These are phyloP conservation scores for Carcinoscorpius rotundicauda DNA, from an alignment of 1,140 invertebrate genomes.

Conservation along the genomic window DNA sequence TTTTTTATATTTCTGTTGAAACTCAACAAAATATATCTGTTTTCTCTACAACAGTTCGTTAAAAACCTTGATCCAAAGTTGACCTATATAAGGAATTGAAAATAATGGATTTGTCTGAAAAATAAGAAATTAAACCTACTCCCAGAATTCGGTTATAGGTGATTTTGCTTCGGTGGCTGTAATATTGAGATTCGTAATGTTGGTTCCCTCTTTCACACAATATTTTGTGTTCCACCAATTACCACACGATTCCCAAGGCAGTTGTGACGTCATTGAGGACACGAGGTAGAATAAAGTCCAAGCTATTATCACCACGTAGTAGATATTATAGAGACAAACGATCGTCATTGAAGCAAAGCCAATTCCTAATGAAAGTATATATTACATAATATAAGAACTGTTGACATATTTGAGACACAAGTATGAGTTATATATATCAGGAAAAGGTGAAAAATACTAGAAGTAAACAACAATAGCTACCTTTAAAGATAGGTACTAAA, in stretches of 20 bases:
- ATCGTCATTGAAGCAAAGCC: slow-evolving; percentile 29
- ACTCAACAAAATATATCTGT: no score
- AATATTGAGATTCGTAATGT: neutral
- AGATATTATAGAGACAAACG: slow-evolving; percentile 95
- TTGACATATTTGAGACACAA: no score
- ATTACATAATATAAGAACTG: no score
- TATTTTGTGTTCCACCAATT: slow-evolving; percentile 34
- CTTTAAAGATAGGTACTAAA: slow-evolving; percentile 46
- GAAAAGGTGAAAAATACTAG: no score
- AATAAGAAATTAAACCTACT: slow-evolving; percentile 29
- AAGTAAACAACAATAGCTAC: slow-evolving; percentile 23
- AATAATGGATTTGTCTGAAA: no score
- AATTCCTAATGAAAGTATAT: slow-evolving; percentile 19
- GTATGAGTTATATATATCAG: no score
- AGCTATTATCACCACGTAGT: slow-evolving; percentile 90
- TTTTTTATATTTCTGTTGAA: no score
- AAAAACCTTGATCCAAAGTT: no score
- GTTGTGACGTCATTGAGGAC: slow-evolving; percentile 42
- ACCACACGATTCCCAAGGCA: slow-evolving; percentile 30
- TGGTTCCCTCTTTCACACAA: slow-evolving; percentile 26
- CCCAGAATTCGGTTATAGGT: slow-evolving; percentile 39
- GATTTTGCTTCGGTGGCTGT: slow-evolving; percentile 23
- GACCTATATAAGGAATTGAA: no score
- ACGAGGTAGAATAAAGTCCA: slow-evolving; percentile 89
- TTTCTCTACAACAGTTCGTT: no score